Evolutionary conservation across 2,888 invertebrate species (phyloP).

Genomic region (Ypsolopha scabrella): DNA sequence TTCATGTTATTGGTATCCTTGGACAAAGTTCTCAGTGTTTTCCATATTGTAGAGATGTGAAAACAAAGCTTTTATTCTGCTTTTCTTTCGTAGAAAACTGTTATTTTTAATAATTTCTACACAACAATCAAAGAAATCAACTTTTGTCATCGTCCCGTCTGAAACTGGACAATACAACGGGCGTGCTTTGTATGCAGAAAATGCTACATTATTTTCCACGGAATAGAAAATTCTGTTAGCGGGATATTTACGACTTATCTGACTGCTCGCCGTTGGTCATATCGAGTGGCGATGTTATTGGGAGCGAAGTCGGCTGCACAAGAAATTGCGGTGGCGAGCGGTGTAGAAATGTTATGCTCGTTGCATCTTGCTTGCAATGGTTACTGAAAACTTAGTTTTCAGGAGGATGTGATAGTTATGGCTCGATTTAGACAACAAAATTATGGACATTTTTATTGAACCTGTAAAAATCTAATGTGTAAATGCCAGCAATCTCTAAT

Average conservation of each 20-base stretch:
- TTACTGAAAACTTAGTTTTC: constrained; percentile 37
- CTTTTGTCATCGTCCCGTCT: no score
- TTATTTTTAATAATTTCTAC: no score
- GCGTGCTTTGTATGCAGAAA: background rate
- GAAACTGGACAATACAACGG: no score
- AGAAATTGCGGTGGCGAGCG: constrained; percentile 39
- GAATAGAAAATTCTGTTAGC: constrained; percentile 13
- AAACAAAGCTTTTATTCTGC: background rate
- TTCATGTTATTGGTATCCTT: constrained; percentile 5
- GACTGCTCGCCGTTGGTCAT: constrained; percentile 42
- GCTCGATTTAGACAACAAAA: no score
- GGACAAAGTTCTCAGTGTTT: constrained; percentile 3
- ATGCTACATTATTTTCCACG: background rate
- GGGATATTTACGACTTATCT: constrained; percentile 32
- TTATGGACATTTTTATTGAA: no score
- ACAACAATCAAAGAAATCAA: no score
- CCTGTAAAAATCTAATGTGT: no score
- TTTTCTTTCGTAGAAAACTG: no score
- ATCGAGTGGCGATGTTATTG: constrained; percentile 34
- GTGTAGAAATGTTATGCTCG: constrained; percentile 43
- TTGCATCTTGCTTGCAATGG: constrained; percentile 37
- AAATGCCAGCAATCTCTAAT: no score
- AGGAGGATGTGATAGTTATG: constrained; percentile 7
- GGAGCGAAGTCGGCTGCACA: constrained; percentile 39
- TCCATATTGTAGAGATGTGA: constrained; percentile 1